Conservation (phyloP, 2,888 invertebrate genomes). For the Cynaeus angustus region DNA sequence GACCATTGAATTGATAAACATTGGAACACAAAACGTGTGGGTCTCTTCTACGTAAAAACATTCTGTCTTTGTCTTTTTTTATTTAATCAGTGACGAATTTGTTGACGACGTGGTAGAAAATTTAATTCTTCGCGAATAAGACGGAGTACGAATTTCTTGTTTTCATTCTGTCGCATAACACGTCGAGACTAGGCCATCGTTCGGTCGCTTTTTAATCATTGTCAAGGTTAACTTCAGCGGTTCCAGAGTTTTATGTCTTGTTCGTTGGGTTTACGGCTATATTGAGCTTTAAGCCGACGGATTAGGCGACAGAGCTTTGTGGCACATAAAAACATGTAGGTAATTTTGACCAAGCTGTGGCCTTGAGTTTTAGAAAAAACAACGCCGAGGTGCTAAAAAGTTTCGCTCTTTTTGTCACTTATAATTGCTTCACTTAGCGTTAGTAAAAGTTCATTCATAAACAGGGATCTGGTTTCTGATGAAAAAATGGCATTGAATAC, state of each 20-base stretch:
- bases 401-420: too few relatives aligned
- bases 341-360: too few relatives aligned
- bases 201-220: conserved; percentile 28
- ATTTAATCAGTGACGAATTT: conserved; percentile 7
- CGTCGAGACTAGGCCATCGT: conserved; percentile 30
- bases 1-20: conserved; percentile 49
- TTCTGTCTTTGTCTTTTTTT: conserved; percentile 36
- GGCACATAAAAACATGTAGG: too few relatives aligned
- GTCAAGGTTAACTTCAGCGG: conserved; percentile 25
- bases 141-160: conserved; percentile 15
- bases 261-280: background rate
- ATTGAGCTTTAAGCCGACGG: background rate
- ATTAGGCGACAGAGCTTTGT: background rate
- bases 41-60: conserved; percentile 20
- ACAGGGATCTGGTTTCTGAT: too few relatives aligned
- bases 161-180: conserved; percentile 27
- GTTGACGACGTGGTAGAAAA: conserved; percentile 14
- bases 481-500: too few relatives aligned
- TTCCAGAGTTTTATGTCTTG: conserved; percentile 10
- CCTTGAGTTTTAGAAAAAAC: too few relatives aligned
- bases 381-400: too few relatives aligned
- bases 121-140: background rate
- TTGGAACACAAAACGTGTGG: conserved; percentile 39
- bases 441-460: too few relatives aligned
- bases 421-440: too few relatives aligned